Conservation (phyloP, 1,140 invertebrate genomes). For the Panagrolaimus sp. region DNA sequence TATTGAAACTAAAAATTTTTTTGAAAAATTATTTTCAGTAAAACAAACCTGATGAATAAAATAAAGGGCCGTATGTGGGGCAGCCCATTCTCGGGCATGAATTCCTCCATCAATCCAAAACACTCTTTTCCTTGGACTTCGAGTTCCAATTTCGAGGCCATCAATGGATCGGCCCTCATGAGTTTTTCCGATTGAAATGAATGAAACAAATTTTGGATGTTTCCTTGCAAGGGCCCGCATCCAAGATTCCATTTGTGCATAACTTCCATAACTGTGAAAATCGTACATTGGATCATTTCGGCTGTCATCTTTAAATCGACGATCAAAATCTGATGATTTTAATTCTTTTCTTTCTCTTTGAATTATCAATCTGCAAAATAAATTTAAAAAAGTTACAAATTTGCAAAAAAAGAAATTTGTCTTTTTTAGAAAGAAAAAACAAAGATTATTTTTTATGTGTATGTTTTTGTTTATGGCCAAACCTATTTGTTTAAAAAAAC, state of each 20-base stretch:
- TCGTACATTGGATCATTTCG: slow-evolving; percentile 20
- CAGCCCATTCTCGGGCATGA: slow-evolving; percentile 56
- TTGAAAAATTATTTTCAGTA: too few species aligned
- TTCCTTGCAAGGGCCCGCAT: slow-evolving; percentile 46
- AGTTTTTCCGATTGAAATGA: slow-evolving; percentile 56
- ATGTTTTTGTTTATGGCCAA: not conserved
- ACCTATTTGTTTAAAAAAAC: slow-evolving; percentile 1
- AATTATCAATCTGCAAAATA: slow-evolving; percentile 48
- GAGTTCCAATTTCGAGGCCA: slow-evolving; percentile 57
- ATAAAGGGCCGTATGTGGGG: slow-evolving; percentile 57
- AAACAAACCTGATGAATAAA: slow-evolving; percentile 55
- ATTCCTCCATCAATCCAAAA: slow-evolving; percentile 59
- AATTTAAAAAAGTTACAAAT: slow-evolving; percentile 18
- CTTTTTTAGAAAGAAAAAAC: not conserved
- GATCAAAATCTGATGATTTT: slow-evolving; percentile 26
- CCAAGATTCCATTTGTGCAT: slow-evolving; percentile 53
- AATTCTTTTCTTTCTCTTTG: slow-evolving; percentile 37
- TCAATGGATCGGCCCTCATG: slow-evolving; percentile 57
- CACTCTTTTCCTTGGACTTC: slow-evolving; percentile 43
- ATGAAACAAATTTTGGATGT: slow-evolving; percentile 53
- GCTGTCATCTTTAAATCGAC: slow-evolving; percentile 31
- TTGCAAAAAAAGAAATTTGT: not conserved
- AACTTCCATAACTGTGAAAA: slow-evolving; percentile 40
- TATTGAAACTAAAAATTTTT: too few species aligned
- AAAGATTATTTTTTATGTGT: not conserved